Percentiles rank a stretch among this genome's conserved stretches.
These are phyloP conservation scores for Linnaemya tessellans DNA, from an alignment of 2,888 invertebrate species.

Conservation along the genomic window DNA sequence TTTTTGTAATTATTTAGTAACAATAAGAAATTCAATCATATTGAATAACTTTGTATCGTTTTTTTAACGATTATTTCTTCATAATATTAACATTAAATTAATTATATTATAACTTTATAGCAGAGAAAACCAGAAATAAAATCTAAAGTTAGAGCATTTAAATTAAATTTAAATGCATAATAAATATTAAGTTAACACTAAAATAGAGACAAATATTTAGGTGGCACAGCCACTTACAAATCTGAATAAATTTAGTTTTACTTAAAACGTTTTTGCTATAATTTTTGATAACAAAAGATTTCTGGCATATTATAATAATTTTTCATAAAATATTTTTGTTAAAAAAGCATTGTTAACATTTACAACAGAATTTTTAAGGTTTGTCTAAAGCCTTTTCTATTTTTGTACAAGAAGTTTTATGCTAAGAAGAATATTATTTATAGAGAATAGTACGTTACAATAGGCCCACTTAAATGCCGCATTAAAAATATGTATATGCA, in stretches of 20 bases:
- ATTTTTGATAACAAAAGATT: conserved; percentile 24
- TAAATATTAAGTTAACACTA: conserved; percentile 62
- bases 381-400: conserved; percentile 22
- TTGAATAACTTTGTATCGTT: conserved; percentile 61
- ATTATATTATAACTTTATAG: conserved; percentile 45
- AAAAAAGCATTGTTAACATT: conserved; percentile 29
- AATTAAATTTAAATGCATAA: conserved; percentile 71
- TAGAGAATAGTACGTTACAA: conserved; percentile 48
- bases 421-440: conserved; percentile 59
- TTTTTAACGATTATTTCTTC: not conserved
- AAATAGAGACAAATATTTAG: conserved; percentile 45
- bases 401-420: conserved; percentile 60
- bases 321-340: conserved; percentile 25
- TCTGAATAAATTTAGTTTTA: conserved; percentile 53
- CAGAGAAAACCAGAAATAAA: conserved; percentile 53
- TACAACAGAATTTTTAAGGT: conserved; percentile 51
- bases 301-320: conserved; percentile 28
- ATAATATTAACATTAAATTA: conserved; percentile 9
- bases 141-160: conserved; percentile 65
- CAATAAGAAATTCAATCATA: conserved; percentile 63
- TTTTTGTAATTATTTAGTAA: conserved; percentile 10
- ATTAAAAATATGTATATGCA: conserved; percentile 60
- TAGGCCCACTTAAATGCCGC: conserved; percentile 68
- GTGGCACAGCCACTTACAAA: conserved; percentile 69
- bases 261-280: conserved; percentile 58